Evolutionary conservation across 2,797 vertebrate species (phyloP), one percentile per base, ranked within the genome.

Genomic region (Harpagifer antarcticus): DNA sequence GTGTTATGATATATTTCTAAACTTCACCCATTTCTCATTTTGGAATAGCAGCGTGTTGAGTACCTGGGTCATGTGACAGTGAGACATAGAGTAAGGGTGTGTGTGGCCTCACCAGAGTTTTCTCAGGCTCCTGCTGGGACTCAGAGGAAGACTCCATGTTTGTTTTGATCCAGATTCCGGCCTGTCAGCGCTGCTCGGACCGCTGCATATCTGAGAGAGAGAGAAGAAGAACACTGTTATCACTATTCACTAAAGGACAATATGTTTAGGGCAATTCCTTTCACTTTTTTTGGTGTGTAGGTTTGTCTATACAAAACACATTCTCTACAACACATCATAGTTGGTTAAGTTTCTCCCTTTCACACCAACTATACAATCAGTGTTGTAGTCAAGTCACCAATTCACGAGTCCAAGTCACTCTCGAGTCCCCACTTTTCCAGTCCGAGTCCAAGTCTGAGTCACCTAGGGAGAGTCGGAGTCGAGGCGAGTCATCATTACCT

Each of bases 131-230:
- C 83, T 91, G 92, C 84, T 95, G 95, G 78, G 89, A 90, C 67
- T 95, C 94, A 9, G 92, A 91, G 68, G 91, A 89, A 72, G 91
- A 90, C 90, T 96, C 95, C 95, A 96, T 95, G 89, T 71, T 91
- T 42, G 74, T 68, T 64, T 47, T 52, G 17, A 84, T 87, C 82
- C 91, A 78, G 69, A 81, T 81, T 76, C 74, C 66, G 73, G 78
- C 64, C 71, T 62, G 75, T 91, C 86, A 93, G 72, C 44, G 82
- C 73, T 75, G 87, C 82, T 86, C 84, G 69, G 81, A 81, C 50
- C 64, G 79, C 79, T 70, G 86, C 93, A 94, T 94, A 72, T 87
- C 94, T 94, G 91, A 68, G 13, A 74, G 56, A 69, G 91, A 68
- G 13, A 74, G 56, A 69, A 87, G 19, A 76, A 5, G 44, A 0